Conservation (phyloP, 2,888 invertebrate genomes). For the Euzophera pinguis region DNA sequence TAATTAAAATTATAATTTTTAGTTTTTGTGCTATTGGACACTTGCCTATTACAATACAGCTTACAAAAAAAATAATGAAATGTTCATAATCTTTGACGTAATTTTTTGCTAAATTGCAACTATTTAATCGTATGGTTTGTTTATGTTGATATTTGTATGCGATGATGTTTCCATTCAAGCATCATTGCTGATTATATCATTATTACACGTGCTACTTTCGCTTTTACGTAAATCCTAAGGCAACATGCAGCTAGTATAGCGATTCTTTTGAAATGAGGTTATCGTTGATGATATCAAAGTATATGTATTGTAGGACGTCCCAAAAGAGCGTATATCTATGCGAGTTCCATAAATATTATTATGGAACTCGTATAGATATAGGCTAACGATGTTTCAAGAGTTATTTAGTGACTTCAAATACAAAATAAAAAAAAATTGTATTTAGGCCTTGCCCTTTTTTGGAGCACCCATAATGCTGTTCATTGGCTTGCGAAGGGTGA, state of each 20-base stretch:
- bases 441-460: conserved; percentile 29
- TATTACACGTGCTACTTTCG: conserved; percentile 7
- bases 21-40: no score
- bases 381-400: no score
- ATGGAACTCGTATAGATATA: no score
- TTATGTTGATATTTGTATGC: background rate
- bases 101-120: background rate
- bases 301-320: no score
- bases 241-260: background rate
- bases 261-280: background rate
- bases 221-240: conserved; percentile 5
- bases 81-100: background rate
- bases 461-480: conserved; percentile 34
- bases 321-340: no score
- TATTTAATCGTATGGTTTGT: background rate
- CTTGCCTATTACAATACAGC: no score
- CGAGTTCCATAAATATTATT: no score
- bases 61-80: no score
- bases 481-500: conserved; percentile 50
- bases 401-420: background rate
- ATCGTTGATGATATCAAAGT: background rate
- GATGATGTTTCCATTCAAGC: background rate
- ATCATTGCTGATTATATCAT: conserved; percentile 3
- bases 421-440: background rate
- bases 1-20: no score